These are phyloP conservation scores for Griposia aprilina DNA, from an alignment of 2,888 invertebrate genomes.

Conservation along the genomic window DNA sequence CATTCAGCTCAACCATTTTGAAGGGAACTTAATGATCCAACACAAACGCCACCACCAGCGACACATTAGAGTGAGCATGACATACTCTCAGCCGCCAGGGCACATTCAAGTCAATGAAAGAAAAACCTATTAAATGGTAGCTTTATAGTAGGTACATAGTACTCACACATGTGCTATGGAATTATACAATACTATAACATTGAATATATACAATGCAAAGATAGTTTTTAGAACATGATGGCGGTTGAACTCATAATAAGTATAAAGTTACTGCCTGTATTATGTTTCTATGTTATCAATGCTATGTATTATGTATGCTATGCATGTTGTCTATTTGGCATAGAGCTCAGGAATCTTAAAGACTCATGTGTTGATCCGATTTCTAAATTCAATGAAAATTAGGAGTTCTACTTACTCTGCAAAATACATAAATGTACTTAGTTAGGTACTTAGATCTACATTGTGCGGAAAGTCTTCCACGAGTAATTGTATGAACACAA, in stretches of 20 bases:
- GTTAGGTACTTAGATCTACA: neutral
- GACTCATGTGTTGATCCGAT: neutral
- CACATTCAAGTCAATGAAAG: too few species aligned
- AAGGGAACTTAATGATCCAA: too few species aligned
- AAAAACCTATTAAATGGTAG: too few species aligned
- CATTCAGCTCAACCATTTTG: too few species aligned
- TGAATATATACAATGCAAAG: too few species aligned
- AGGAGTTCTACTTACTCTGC: neutral
- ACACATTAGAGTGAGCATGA: too few species aligned
- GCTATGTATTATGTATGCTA: neutral
- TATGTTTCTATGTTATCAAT: neutral
- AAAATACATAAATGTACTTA: neutral
- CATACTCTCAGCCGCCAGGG: too few species aligned
- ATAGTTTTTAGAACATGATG: slow-evolving; percentile 3
- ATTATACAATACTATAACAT: too few species aligned
- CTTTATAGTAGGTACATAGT: too few species aligned
- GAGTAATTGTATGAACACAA: slow-evolving; percentile 4
- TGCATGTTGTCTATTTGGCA: neutral
- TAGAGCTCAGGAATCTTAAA: neutral
- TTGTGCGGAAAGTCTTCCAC: neutral
- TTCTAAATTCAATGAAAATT: neutral
- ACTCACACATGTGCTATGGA: too few species aligned
- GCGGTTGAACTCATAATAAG: neutral
- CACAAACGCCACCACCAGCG: too few species aligned
- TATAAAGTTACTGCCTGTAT: neutral